A percentile compares a stretch with the other conserved stretches of the same genome.
phyloP scores from a whole-genome alignment of 2,888 invertebrate species.

The Plutella xylostella region DNA sequence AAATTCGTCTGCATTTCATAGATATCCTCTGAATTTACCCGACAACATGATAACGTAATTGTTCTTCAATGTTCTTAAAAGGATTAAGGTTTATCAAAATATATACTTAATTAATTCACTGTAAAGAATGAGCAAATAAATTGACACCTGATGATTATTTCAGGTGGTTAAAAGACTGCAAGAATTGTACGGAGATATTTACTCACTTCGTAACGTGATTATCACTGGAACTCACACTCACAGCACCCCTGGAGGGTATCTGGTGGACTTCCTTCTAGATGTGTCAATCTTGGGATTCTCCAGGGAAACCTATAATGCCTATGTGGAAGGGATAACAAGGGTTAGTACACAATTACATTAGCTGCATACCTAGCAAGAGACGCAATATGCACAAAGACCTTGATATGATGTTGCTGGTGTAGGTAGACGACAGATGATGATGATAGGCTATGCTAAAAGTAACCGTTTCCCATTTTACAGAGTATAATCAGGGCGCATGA shows the following conservation, averaged over 20 bases:
- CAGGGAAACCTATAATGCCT: constrained; percentile 49
- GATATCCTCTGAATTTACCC: too few relatives aligned
- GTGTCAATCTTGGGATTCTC: constrained; percentile 85
- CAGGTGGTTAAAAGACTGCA: constrained; percentile 81
- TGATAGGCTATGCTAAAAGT: too few relatives aligned
- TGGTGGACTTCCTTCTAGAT: constrained; percentile 88
- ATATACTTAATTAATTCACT: too few relatives aligned
- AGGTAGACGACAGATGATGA: too few relatives aligned
- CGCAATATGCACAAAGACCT: not conserved
- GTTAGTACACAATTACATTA: constrained; percentile 25
- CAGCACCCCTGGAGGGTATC: constrained; percentile 86
- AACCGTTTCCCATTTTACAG: constrained; percentile 39
- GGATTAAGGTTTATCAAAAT: too few relatives aligned
- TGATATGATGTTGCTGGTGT: too few relatives aligned
- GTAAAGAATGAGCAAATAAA: too few relatives aligned
- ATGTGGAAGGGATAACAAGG: constrained; percentile 53
- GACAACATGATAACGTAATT: too few relatives aligned
- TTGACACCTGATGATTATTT: too few relatives aligned
- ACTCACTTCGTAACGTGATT: constrained; percentile 84
- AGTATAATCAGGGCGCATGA: constrained; percentile 56
- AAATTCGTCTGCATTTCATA: too few relatives aligned
- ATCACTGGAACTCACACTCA: constrained; percentile 93
- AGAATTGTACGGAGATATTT: constrained; percentile 75
- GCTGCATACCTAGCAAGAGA: not conserved
- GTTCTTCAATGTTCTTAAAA: too few relatives aligned